Conservation (phyloP, 2,888 invertebrate genomes). For the Glaucopsyche alexis region DNA sequence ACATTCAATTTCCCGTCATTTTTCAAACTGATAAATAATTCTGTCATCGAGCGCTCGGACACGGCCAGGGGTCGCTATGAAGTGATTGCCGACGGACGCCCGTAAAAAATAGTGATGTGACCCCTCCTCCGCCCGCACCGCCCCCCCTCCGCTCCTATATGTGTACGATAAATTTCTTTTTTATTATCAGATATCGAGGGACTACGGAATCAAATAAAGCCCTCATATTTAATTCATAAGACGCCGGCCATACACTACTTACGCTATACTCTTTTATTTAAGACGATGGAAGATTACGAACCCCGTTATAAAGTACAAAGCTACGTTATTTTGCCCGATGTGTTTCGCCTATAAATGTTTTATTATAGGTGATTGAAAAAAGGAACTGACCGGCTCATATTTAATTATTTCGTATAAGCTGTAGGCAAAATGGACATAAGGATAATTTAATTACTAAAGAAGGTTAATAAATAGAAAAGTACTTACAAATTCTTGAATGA, state of each 20-base stretch:
- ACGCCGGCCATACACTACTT: constrained; percentile 76
- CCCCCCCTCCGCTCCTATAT: constrained; percentile 53
- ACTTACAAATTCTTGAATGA: too few species aligned
- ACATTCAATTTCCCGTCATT: constrained; percentile 82
- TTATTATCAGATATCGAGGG: constrained; percentile 81
- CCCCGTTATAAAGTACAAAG: constrained; percentile 31
- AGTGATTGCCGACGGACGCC: constrained; percentile 78
- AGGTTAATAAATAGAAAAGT: too few species aligned
- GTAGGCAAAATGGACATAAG: too few species aligned
- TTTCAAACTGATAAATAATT: constrained; percentile 82
- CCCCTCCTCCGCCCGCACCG: constrained; percentile 57
- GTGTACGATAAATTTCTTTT: constrained; percentile 79
- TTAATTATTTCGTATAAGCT: not conserved
- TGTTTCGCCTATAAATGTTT: constrained; percentile 24
- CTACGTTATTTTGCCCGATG: constrained; percentile 33
- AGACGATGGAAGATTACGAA: constrained; percentile 73
- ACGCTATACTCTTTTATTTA: constrained; percentile 76
- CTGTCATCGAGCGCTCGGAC: constrained; percentile 80
- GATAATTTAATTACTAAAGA: too few species aligned
- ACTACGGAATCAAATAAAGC: constrained; percentile 80
- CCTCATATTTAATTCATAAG: constrained; percentile 81
- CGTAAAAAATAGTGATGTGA: constrained; percentile 68
- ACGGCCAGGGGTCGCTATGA: constrained; percentile 80
- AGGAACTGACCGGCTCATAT: constrained; percentile 24
- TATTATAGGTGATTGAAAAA: constrained; percentile 24